These are phyloP conservation scores for Conus ventricosus DNA, from an alignment of 1,140 invertebrate genomes.

Conservation along the genomic window DNA sequence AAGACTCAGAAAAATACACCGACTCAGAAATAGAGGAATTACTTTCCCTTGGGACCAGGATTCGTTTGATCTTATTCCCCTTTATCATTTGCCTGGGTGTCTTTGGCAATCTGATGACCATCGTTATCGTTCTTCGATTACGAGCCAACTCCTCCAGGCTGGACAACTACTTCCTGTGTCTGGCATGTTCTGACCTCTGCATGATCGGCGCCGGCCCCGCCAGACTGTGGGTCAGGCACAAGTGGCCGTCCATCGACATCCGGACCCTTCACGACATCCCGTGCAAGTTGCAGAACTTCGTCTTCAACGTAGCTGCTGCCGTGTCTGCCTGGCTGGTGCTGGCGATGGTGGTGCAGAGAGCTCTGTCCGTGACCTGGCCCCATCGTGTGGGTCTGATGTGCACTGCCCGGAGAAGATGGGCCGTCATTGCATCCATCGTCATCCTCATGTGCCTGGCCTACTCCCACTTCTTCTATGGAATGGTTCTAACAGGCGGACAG, in stretches of 20 bases:
- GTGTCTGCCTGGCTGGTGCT: constrained; percentile 12
- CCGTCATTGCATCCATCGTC: not conserved
- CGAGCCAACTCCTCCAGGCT: not conserved
- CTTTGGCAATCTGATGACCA: constrained; percentile 4
- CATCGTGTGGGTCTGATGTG: not conserved
- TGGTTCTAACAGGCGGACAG: too few species aligned
- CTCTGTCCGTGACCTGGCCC: constrained; percentile 5
- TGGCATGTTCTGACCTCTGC: not conserved
- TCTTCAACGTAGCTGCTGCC: too few species aligned
- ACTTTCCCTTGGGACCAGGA: not conserved
- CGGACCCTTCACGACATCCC: not conserved
- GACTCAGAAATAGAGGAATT: not conserved
- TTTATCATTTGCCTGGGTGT: not conserved
- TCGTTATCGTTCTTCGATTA: not conserved
- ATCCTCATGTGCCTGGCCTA: not conserved
- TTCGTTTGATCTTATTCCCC: not conserved
- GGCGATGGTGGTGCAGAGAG: not conserved
- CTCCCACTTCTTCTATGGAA: not conserved
- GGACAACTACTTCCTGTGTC: not conserved
- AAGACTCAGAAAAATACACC: too few species aligned
- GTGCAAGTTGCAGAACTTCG: not conserved
- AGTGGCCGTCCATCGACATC: too few species aligned
- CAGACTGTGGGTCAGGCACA: not conserved
- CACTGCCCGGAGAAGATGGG: not conserved
- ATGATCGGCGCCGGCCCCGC: not conserved